Percentiles rank a stretch among this genome's conserved stretches.
phyloP scores from a whole-genome alignment of 1,140 invertebrate species.

The Solen grandis region DNA sequence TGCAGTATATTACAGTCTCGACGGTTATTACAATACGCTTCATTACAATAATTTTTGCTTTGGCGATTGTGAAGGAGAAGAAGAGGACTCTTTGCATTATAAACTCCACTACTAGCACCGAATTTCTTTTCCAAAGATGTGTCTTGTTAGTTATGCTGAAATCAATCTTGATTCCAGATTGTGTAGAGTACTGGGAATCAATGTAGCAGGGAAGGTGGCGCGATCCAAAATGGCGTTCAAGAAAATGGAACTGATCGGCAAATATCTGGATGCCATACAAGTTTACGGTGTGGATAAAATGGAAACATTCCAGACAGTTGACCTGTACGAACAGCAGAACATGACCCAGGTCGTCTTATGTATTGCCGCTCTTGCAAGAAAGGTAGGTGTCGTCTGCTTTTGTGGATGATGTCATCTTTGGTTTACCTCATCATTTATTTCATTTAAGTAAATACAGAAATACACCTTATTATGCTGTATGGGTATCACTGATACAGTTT shows the following conservation, averaged over 20 bases:
- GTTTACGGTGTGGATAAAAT: conserved; percentile 93
- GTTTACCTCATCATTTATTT: not conserved
- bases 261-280: conserved; percentile 91
- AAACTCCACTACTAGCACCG: too few relatives aligned
- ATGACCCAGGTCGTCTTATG: conserved; percentile 97
- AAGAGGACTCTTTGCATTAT: too few relatives aligned
- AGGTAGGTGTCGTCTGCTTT: conserved; percentile 87
- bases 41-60: too few relatives aligned
- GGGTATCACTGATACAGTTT: too few relatives aligned
- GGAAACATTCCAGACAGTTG: conserved; percentile 97
- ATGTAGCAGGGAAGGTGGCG: too few relatives aligned
- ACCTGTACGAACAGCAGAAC: conserved; percentile 97
- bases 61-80: too few relatives aligned
- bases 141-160: too few relatives aligned
- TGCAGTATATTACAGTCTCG: too few relatives aligned
- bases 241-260: conserved; percentile 97
- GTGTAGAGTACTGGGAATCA: too few relatives aligned
- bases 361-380: conserved; percentile 95
- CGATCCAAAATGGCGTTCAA: conserved; percentile 72
- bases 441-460: not conserved
- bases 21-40: too few relatives aligned
- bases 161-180: too few relatives aligned
- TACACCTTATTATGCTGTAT: not conserved
- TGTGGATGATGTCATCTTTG: not conserved
- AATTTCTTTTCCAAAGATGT: too few relatives aligned